These are phyloP conservation scores for Frankliniella fusca DNA, from an alignment of 2,888 invertebrate species.

Conservation along the genomic window DNA sequence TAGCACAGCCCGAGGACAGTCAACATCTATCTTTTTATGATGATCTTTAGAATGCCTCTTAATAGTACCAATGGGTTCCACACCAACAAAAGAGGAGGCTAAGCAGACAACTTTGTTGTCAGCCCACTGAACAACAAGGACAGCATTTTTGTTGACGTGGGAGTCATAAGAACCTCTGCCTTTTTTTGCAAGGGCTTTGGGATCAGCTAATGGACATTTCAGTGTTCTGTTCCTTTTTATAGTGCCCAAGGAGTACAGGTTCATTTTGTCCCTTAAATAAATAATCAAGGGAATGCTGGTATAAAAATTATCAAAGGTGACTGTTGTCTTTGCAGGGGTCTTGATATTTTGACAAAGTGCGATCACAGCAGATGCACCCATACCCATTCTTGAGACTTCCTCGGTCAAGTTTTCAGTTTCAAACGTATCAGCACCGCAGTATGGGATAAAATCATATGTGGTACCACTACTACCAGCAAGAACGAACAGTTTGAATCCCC, in stretches of 20 bases:
- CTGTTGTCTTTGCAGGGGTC: background rate
- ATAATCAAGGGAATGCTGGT: background rate
- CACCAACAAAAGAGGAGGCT: background rate
- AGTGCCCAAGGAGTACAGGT: too few species aligned
- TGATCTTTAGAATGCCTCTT: background rate
- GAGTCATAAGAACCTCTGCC: background rate
- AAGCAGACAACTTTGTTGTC: constrained; percentile 6
- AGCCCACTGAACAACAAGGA: background rate
- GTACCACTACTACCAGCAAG: background rate
- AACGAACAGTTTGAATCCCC: background rate
- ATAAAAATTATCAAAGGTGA: background rate
- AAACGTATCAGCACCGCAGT: background rate
- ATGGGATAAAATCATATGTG: background rate
- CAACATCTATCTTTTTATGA: too few species aligned
- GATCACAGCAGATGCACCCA: background rate
- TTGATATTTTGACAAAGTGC: background rate
- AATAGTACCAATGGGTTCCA: background rate
- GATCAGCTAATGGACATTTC: background rate
- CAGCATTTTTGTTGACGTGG: background rate
- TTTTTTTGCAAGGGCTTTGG: background rate
- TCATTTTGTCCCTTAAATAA: background rate
- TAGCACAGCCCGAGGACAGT: too few species aligned
- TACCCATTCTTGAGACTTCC: background rate
- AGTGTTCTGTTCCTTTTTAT: background rate
- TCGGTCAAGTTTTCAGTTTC: background rate